Conservation (phyloP, 1,140 invertebrate genomes). For the Drosophila mauritiana region DNA sequence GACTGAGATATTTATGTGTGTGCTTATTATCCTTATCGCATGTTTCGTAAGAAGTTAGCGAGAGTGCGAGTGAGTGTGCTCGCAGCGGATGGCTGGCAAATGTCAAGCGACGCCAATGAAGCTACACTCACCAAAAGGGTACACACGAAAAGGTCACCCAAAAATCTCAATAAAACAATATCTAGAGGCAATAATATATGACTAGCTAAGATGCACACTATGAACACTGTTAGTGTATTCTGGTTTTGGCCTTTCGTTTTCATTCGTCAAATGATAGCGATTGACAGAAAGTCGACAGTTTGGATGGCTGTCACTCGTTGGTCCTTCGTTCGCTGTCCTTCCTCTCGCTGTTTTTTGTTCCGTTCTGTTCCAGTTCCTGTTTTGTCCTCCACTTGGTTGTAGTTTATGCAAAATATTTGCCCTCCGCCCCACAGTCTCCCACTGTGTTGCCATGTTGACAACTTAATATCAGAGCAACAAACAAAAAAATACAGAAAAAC, state of each 20-base stretch:
- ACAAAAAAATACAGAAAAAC: neutral
- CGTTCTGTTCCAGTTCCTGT: neutral
- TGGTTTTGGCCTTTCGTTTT: neutral
- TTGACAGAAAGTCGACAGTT: slow-evolving; percentile 32
- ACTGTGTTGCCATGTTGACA: slow-evolving; percentile 42
- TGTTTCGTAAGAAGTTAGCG: slow-evolving; percentile 8
- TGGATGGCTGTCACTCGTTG: slow-evolving; percentile 29
- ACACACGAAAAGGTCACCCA: neutral
- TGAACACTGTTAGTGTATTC: neutral
- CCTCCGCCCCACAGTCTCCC: slow-evolving; percentile 17
- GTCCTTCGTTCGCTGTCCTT: slow-evolving; percentile 4
- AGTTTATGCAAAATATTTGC: slow-evolving; percentile 45
- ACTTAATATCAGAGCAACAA: slow-evolving; percentile 28
- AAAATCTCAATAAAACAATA: neutral
- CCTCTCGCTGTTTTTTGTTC: neutral
- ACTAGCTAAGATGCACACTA: neutral
- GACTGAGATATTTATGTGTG: slow-evolving; percentile 41
- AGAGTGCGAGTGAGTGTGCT: neutral
- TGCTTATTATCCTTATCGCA: slow-evolving; percentile 53
- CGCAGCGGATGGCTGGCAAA: slow-evolving; percentile 17
- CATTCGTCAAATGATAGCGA: neutral
- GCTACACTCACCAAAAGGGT: neutral
- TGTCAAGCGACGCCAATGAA: slow-evolving; percentile 19
- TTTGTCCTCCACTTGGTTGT: neutral
- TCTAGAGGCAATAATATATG: no score